Conservation (phyloP, 2,888 invertebrate species). For the Temnothorax rugatulus region DNA sequence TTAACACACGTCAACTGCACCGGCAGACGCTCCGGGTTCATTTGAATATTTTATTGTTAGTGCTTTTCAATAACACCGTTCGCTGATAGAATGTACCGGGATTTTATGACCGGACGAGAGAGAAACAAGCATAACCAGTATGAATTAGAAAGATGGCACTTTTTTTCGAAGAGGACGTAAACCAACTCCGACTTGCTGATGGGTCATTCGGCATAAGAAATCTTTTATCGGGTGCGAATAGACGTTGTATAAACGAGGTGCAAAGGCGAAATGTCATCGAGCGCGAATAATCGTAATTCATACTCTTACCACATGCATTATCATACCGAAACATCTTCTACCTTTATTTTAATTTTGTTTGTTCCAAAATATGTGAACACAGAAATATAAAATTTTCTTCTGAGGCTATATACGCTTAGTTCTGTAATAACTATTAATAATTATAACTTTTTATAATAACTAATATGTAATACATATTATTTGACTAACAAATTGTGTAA, state of each 20-base stretch:
- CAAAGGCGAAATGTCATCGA: conserved; percentile 9
- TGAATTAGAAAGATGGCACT: conserved; percentile 45
- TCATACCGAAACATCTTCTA: neutral
- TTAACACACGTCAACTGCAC: conserved; percentile 59
- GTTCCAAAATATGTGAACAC: neutral
- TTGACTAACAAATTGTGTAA: neutral
- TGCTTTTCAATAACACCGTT: conserved; percentile 57
- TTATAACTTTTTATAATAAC: neutral
- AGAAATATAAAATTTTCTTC: neutral
- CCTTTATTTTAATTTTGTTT: conserved; percentile 3
- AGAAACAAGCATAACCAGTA: conserved; percentile 15
- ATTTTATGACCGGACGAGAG: conserved; percentile 35
- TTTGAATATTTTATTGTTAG: conserved; percentile 70
- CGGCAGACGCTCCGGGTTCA: conserved; percentile 35
- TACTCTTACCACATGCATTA: neutral
- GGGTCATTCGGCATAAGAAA: neutral
- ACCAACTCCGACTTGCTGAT: neutral
- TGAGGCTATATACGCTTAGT: neutral
- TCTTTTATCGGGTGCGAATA: conserved; percentile 31
- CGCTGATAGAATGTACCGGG: conserved; percentile 42
- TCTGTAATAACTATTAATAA: neutral
- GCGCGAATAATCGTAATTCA: conserved; percentile 30
- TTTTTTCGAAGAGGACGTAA: conserved; percentile 30
- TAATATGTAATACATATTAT: neutral
- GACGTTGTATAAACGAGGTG: conserved; percentile 24